A percentile compares a stretch with the other conserved stretches of the same genome.
Evolutionary conservation across 2,797 vertebrate genomes (phyloP).

Genomic region (Neostethus bicornis): DNA sequence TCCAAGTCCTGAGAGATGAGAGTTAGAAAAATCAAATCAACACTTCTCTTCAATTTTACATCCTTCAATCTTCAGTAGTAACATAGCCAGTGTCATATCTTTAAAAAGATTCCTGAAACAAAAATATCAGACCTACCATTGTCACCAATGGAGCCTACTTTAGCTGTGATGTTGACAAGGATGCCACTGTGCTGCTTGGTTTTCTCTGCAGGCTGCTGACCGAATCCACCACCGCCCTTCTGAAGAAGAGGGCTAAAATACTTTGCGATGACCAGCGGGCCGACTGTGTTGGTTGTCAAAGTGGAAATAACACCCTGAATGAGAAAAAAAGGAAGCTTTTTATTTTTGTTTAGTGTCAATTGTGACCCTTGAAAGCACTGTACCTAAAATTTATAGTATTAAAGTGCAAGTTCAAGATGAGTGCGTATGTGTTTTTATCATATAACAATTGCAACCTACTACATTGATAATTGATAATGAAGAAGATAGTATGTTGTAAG

Average conservation of each 20-base stretch:
- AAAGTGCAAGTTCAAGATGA: too few relatives aligned
- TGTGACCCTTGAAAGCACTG: neutral
- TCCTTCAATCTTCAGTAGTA: neutral
- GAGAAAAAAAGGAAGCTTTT: neutral
- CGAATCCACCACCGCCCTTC: conserved; percentile 73
- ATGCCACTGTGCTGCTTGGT: conserved; percentile 69
- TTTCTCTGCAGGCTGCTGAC: conserved; percentile 64
- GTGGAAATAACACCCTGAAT: conserved; percentile 71
- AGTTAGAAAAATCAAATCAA: neutral
- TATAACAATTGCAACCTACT: too few relatives aligned
- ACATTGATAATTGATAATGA: too few relatives aligned
- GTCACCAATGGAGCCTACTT: conserved; percentile 77
- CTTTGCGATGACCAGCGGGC: conserved; percentile 76
- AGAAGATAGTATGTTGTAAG: too few relatives aligned
- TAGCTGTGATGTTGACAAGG: conserved; percentile 76
- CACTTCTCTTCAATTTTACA: too few relatives aligned
- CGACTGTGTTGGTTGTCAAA: conserved; percentile 71
- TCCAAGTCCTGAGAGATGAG: conserved; percentile 59
- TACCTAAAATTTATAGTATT: too few relatives aligned
- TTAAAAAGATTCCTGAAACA: neutral
- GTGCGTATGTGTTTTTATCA: too few relatives aligned
- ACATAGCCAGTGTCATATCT: neutral
- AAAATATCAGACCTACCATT: conserved; percentile 57
- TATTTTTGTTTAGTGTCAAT: neutral
- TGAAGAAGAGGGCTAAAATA: conserved; percentile 76